Base-by-base conservation (phyloP, 1,140 invertebrate genomes). In the Zophobas morio region DNA sequence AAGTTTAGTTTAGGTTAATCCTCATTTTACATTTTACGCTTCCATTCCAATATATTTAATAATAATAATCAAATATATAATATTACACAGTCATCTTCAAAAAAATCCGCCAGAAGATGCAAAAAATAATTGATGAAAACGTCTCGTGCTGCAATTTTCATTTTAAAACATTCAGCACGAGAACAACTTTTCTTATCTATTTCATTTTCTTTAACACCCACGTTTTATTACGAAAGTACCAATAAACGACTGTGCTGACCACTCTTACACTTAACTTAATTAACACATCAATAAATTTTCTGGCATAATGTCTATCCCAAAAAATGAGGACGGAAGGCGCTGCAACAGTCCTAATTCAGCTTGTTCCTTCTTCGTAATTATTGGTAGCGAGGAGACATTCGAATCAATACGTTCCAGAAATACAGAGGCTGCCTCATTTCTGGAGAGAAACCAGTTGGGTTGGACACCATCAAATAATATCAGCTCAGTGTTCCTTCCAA, bases 291-390 rank as follows among this genome's bases (percentile, higher is more conserved):
- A 33, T 35, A 51, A 51, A 51, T 56, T 1, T 56, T 56, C 54
- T 56, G 54, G 54, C 54, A 34, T 56, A 56, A 56, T 56, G 54
- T 56, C 54, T 1, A 56, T 56, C 54, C 54, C 54, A 56, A 56
- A 56, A 56, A 56, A 56, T 56, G 54, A 56, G 54, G 54, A 56
- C 54, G 54, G 54, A 56, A 33, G 35, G 54, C 54, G 54, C 54
- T 56, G 32, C 54, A 56, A 56, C 54, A 56, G 54, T 56, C 54
- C 34, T 56, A 56, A 56, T 33, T 56, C 54, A 56, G 54, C 54
- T 56, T 56, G 54, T 56, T 56, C 54, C 34, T 56, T 56, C 54
- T 56, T 56, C 54, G 54, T 56, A 56, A 56, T 56, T 34, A 56
- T 56, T 20, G 54, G 54, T 56, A 56, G 54, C 34, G 54, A 56